Evolutionary conservation across 2,888 invertebrate genomes (phyloP).

Genomic region (Hydroisotoma schaefferi): DNA sequence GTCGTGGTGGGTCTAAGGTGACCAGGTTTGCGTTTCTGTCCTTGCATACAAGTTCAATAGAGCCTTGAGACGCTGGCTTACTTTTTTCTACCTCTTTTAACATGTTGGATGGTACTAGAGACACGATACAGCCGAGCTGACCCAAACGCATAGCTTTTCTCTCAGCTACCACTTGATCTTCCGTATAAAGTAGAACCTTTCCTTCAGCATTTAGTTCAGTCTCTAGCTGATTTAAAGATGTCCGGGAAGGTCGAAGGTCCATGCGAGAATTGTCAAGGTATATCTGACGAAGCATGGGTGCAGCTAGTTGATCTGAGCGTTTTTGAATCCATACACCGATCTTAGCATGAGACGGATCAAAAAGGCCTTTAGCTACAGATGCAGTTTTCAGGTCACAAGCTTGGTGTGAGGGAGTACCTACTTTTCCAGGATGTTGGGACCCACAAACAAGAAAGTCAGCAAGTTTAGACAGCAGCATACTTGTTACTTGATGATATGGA

Average conservation of each 20-base stretch:
- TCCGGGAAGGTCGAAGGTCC: slow-evolving; percentile 19
- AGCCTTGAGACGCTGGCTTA: background rate
- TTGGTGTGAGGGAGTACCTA: background rate
- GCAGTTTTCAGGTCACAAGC: background rate
- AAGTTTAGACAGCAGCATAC: slow-evolving; percentile 52
- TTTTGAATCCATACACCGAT: slow-evolving; percentile 53
- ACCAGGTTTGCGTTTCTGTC: slow-evolving; percentile 52
- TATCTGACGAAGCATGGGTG: slow-evolving; percentile 52
- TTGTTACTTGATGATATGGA: slow-evolving; percentile 51
- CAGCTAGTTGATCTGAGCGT: slow-evolving; percentile 51
- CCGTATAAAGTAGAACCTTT: slow-evolving; percentile 52
- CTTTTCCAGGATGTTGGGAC: slow-evolving; percentile 18
- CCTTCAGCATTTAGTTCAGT: slow-evolving; percentile 46
- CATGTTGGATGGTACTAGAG: slow-evolving; percentile 49
- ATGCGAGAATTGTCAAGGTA: slow-evolving; percentile 37
- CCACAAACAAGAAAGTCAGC: slow-evolving; percentile 54
- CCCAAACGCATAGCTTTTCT: slow-evolving; percentile 53
- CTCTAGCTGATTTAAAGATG: slow-evolving; percentile 23
- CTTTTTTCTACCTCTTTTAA: background rate
- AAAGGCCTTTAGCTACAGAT: background rate
- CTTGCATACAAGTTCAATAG: slow-evolving; percentile 51
- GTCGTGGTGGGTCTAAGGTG: slow-evolving; percentile 52
- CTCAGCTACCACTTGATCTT: slow-evolving; percentile 51
- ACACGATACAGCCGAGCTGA: slow-evolving; percentile 52
- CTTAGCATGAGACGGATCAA: slow-evolving; percentile 48